phyloP scores from a whole-genome alignment of 1,140 invertebrate genomes.

The Achatina immaculata region DNA sequence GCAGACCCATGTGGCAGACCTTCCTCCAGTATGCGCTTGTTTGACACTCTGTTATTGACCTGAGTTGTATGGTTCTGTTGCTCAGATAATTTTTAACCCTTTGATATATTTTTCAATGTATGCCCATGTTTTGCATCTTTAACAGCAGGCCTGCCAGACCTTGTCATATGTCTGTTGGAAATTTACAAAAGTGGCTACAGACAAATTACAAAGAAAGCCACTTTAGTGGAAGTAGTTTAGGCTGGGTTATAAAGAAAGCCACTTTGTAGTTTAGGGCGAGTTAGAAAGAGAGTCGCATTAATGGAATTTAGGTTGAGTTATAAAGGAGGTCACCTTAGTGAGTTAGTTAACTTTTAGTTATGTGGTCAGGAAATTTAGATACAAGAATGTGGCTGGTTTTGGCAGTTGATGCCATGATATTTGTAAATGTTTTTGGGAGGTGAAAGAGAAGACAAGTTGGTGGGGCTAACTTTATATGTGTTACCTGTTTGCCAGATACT shows the following conservation, averaged over 20 bases:
- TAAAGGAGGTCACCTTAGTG: not conserved
- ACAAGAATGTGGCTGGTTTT: no score
- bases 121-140: no score
- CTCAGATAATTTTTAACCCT: no score
- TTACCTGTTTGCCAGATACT: no score
- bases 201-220: not conserved
- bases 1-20: no score
- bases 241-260: not conserved
- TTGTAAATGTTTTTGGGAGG: no score
- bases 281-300: not conserved
- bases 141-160: no score
- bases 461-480: no score
- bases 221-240: not conserved
- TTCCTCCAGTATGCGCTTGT: no score
- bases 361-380: not conserved
- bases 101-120: no score
- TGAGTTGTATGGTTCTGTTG: not conserved
- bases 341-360: not conserved
- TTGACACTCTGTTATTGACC: not conserved
- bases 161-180: not conserved
- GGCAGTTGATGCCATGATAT: no score
- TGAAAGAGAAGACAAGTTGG: no score
- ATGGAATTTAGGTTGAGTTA: not conserved
- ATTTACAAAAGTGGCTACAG: not conserved
- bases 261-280: not conserved